Percentiles rank a stretch among this genome's conserved stretches.
Evolutionary conservation across 2,888 invertebrate genomes (phyloP).

Genomic region (Caenorhabditis sp.): DNA sequence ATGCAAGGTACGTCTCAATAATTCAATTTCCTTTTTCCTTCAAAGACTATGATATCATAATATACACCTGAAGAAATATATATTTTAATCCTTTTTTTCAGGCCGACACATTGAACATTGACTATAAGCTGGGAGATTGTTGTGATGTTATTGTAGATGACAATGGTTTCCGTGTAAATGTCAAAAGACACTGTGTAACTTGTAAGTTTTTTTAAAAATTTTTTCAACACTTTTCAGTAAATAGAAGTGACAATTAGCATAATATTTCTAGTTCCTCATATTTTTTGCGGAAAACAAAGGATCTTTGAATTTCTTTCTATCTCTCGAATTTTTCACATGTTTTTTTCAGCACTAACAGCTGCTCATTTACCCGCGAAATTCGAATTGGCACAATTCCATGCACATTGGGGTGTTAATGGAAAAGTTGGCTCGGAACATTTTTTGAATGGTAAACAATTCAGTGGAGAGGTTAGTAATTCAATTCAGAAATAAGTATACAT

Average conservation of each 20-base stretch:
- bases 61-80: neutral
- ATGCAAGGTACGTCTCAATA: conserved; percentile 31
- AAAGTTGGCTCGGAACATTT: conserved; percentile 65
- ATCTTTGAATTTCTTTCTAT: neutral
- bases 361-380: conserved; percentile 45
- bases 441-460: conserved; percentile 56
- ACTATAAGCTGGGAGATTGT: conserved; percentile 58
- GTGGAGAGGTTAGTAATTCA: conserved; percentile 51
- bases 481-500: too few relatives aligned
- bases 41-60: neutral
- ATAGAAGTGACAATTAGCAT: too few relatives aligned
- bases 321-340: neutral
- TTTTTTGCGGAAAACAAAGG: conserved; percentile 3
- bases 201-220: conserved; percentile 32
- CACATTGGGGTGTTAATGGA: conserved; percentile 64
- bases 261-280: too few relatives aligned
- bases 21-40: neutral
- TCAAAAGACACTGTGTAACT: conserved; percentile 46
- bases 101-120: conserved; percentile 52
- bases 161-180: conserved; percentile 55
- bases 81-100: conserved; percentile 20
- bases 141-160: conserved; percentile 42
- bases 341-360: conserved; percentile 40
- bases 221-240: neutral
- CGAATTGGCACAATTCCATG: conserved; percentile 67